A percentile compares a stretch with the other conserved stretches of the same genome.
Evolutionary conservation across 2,888 invertebrate species (phyloP).

Genomic region (Lomographa bimaculata): DNA sequence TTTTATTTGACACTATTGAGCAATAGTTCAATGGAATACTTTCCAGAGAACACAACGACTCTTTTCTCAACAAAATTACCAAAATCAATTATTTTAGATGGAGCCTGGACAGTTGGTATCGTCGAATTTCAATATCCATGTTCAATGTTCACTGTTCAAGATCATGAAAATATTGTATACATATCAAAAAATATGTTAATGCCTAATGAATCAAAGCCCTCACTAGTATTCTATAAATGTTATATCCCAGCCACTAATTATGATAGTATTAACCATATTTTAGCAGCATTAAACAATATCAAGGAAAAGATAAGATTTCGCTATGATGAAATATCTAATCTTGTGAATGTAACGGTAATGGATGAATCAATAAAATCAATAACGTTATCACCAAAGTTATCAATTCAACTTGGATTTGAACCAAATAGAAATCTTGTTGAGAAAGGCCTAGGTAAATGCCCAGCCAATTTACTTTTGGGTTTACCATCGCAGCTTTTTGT

Average conservation of each 20-base stretch:
- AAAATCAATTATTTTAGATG: conserved; percentile 29
- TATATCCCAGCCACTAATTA: conserved; percentile 34
- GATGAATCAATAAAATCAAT: conserved; percentile 8
- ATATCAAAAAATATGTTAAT: conserved; percentile 20
- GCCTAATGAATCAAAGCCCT: conserved; percentile 16
- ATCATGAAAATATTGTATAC: conserved; percentile 24
- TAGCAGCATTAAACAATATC: conserved; percentile 27
- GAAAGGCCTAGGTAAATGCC: conserved; percentile 24
- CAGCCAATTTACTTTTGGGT: conserved; percentile 14
- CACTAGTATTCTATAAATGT: conserved; percentile 24
- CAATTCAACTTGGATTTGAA: conserved; percentile 34
- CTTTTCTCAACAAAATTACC: conserved; percentile 32
- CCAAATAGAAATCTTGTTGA: conserved; percentile 25
- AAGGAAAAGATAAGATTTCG: conserved; percentile 26
- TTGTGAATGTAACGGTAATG: conserved; percentile 13
- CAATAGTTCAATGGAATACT: conserved; percentile 29
- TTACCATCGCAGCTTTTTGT: conserved; percentile 29
- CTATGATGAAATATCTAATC: conserved; percentile 25
- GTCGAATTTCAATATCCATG: conserved; percentile 29
- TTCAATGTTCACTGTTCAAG: conserved; percentile 34
- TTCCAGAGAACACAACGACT: conserved; percentile 32
- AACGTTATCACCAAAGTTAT: conserved; percentile 17
- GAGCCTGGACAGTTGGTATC: conserved; percentile 27
- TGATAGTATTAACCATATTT: conserved; percentile 25
- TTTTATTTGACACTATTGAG: conserved; percentile 29